Percentiles rank a stretch among this genome's conserved stretches.
Conservation (phyloP, 2,113 vertebrate genomes). For the Anhinga anhinga region DNA sequence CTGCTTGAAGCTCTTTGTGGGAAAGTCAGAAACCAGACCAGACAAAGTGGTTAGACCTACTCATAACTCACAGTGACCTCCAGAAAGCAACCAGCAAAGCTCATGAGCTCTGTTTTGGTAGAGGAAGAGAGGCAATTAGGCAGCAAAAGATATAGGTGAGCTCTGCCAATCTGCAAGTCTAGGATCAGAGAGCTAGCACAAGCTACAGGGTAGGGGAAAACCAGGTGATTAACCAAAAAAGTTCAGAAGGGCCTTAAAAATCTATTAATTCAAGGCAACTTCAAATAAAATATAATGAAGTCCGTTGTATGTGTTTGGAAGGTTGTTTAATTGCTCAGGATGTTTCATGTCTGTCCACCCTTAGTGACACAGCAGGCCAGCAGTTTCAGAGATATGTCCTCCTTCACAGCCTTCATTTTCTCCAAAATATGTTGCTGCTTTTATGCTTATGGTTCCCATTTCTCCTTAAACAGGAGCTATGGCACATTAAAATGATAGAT, state of each 20-base stretch:
- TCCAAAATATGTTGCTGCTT: background rate
- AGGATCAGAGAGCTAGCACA: background rate
- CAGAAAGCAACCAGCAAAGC: background rate
- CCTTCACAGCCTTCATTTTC: background rate
- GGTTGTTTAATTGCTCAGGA: background rate
- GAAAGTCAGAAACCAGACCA: background rate
- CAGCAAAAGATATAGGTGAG: background rate
- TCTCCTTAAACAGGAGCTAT: background rate
- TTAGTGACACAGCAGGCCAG: background rate
- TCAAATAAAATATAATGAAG: background rate
- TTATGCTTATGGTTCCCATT: background rate
- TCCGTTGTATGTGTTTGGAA: background rate
- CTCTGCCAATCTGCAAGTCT: background rate
- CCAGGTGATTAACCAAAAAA: background rate
- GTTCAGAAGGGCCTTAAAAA: background rate
- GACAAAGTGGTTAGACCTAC: background rate
- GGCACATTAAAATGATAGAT: background rate
- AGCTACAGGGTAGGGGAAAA: background rate
- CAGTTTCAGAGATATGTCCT: background rate
- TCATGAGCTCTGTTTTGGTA: background rate
- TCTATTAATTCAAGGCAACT: background rate
- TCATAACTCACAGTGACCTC: background rate
- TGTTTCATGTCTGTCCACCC: background rate
- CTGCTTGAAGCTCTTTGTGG: background rate
- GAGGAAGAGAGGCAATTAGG: background rate